phyloP scores from a whole-genome alignment of 2,888 invertebrate genomes.

The Syrista parreyssii region DNA sequence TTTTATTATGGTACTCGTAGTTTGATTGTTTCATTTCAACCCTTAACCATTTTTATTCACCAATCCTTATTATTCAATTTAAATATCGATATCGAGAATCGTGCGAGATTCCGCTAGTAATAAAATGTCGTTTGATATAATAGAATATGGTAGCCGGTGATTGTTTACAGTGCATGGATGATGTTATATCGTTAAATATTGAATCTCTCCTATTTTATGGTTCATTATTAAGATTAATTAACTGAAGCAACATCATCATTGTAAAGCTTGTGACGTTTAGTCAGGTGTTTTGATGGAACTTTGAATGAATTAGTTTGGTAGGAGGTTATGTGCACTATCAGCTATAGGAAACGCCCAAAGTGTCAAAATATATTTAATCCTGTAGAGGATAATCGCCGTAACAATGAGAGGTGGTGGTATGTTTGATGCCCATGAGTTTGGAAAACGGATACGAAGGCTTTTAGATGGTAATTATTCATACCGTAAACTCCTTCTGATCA shows the following conservation, averaged over 20 bases:
- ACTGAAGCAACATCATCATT: neutral
- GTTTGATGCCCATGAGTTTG: conserved; percentile 54
- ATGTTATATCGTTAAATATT: neutral
- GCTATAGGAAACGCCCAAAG: conserved; percentile 1
- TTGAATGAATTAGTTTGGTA: neutral
- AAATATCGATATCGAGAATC: neutral
- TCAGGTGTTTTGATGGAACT: neutral
- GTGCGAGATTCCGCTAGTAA: neutral
- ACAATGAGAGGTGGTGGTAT: conserved; percentile 49
- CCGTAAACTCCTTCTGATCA: conserved; percentile 52
- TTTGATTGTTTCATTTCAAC: neutral
- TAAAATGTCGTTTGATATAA: neutral
- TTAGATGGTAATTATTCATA: conserved; percentile 58
- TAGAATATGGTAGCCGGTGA: neutral
- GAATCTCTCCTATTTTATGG: neutral
- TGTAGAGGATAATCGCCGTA: neutral
- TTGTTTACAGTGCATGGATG: neutral
- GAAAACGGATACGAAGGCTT: conserved; percentile 52
- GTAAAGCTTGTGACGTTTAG: neutral
- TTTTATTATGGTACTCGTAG: neutral
- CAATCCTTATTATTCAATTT: neutral
- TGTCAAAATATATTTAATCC: neutral
- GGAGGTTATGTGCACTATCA: conserved; percentile 6
- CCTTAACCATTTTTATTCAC: neutral
- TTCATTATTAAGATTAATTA: neutral